Evolutionary conservation across 1,140 invertebrate species (phyloP).

Genomic region (Xylocopa sonorina): DNA sequence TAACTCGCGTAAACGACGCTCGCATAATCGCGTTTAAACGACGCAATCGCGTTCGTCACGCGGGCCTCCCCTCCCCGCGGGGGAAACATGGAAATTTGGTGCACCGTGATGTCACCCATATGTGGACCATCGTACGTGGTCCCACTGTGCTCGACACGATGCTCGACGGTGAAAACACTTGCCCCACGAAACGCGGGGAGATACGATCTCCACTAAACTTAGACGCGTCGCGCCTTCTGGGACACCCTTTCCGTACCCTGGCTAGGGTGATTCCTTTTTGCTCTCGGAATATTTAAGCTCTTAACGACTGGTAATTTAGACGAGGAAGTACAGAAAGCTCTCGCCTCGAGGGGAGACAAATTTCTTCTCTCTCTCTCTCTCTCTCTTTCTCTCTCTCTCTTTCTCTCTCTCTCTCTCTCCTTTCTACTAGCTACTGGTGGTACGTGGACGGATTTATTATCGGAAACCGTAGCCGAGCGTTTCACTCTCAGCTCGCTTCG

Average conservation of each 20-base stretch:
- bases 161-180: background rate
- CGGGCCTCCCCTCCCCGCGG: too few species aligned
- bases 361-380: background rate
- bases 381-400: too few species aligned
- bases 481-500: too few species aligned
- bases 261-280: background rate
- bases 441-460: background rate
- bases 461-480: too few species aligned
- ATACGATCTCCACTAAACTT: conserved; percentile 21
- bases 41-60: conserved; percentile 13
- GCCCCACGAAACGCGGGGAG: conserved; percentile 30
- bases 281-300: background rate
- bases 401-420: too few species aligned
- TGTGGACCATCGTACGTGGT: too few species aligned
- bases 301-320: background rate
- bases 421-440: background rate
- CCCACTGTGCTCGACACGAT: too few species aligned
- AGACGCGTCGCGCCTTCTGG: background rate
- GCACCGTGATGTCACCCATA: background rate
- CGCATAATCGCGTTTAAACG: conserved; percentile 34
- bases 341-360: background rate
- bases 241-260: conserved; percentile 4
- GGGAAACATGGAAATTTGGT: conserved; percentile 14
- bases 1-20: conserved; percentile 11
- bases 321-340: background rate